phyloP scores from a whole-genome alignment of 2,888 invertebrate species.

The Cheilosia impressa region DNA sequence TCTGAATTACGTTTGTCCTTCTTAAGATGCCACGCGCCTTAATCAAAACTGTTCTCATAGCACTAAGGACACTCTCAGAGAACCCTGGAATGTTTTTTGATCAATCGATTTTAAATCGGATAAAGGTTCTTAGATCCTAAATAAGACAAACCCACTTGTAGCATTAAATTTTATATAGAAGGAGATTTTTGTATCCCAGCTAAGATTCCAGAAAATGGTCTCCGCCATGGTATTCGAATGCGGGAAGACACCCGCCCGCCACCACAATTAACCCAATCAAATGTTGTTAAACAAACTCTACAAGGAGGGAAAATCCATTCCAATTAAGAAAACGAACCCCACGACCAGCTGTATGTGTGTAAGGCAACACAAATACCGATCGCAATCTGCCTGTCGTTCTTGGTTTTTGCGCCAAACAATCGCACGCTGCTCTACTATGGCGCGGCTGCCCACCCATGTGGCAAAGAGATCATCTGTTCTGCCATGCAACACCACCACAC shows the following conservation, averaged over 20 bases:
- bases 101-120: no score
- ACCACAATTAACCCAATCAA: slow-evolving; percentile 67
- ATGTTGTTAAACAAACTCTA: slow-evolving; percentile 71
- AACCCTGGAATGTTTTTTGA: no score
- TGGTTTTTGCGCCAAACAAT: slow-evolving; percentile 48
- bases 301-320: slow-evolving; percentile 59
- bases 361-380: slow-evolving; percentile 56
- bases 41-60: no score
- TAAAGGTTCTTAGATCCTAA: no score
- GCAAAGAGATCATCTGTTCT: slow-evolving; percentile 64
- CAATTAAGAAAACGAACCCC: slow-evolving; percentile 59
- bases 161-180: no score
- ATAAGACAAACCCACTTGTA: no score
- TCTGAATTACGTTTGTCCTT: no score
- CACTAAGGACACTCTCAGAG: no score
- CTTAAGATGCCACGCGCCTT: no score
- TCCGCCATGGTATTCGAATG: neutral
- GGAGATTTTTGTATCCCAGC: no score
- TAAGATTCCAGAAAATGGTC: neutral
- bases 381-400: slow-evolving; percentile 56
- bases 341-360: slow-evolving; percentile 31
- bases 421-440: slow-evolving; percentile 33
- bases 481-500: slow-evolving; percentile 55
- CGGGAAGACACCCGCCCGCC: slow-evolving; percentile 26
- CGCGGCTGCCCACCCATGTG: slow-evolving; percentile 70